These are phyloP conservation scores for Tupaia chinensis DNA, from an alignment of 2,113 vertebrate species.

Conservation along the genomic window DNA sequence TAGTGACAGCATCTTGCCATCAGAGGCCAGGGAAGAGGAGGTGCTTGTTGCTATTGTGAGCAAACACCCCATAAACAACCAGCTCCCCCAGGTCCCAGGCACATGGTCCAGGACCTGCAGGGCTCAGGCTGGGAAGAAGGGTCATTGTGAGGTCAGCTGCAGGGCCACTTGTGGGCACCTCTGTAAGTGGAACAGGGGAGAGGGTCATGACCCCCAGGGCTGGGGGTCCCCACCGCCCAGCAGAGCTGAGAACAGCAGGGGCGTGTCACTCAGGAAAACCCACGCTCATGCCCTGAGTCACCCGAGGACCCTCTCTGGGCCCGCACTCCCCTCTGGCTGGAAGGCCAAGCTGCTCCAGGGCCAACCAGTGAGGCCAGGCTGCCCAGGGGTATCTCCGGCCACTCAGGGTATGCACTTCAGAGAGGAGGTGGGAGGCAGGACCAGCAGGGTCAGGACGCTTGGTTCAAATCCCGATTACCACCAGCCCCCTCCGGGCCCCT, in stretches of 20 bases:
- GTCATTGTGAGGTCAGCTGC: constrained; percentile 8
- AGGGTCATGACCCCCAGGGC: neutral
- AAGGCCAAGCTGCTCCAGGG: neutral
- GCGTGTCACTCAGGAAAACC: neutral
- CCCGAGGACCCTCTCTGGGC: constrained; percentile 4
- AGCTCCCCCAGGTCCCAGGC: constrained; percentile 11
- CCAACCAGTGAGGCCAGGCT: constrained; percentile 60
- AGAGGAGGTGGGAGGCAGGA: neutral
- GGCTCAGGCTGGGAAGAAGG: neutral
- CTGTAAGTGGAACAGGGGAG: neutral
- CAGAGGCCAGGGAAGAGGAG: neutral
- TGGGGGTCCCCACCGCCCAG: neutral
- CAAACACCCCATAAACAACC: constrained; percentile 76
- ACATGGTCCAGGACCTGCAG: constrained; percentile 30
- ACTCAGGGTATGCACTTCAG: neutral
- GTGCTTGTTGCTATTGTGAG: constrained; percentile 76
- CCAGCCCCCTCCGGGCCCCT: neutral
- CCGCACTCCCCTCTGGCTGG: constrained; percentile 20
- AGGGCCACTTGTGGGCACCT: neutral
- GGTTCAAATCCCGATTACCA: neutral
- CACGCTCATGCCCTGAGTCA: neutral
- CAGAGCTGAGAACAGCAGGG: neutral
- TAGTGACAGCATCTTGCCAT: neutral
- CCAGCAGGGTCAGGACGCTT: neutral
- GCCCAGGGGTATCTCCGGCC: neutral